Conservation (phyloP, 2,888 invertebrate genomes). For the Xanthia togata region DNA sequence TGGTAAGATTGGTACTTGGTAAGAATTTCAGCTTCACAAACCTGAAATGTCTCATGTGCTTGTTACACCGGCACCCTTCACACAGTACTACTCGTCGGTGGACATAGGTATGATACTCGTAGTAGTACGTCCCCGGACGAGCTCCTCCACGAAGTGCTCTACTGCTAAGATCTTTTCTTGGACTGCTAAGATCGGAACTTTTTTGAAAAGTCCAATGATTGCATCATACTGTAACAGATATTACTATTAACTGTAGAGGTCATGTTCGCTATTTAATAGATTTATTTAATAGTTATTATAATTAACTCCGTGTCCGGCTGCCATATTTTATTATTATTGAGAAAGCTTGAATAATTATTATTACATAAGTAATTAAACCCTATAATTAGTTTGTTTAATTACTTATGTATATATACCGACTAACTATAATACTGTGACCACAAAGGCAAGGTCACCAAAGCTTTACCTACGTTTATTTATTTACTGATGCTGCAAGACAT, state of each 20-base stretch:
- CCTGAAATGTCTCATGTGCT: too few species aligned
- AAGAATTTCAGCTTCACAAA: too few species aligned
- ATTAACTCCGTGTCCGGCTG: conserved; percentile 14
- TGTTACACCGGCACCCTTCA: background rate
- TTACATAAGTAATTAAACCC: too few species aligned
- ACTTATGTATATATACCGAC: too few species aligned
- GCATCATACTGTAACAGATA: background rate
- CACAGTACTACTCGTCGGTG: background rate
- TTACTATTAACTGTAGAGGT: conserved; percentile 15
- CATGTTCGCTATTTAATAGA: conserved; percentile 47
- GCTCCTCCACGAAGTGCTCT: background rate
- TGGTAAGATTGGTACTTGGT: too few species aligned
- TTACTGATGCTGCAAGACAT: background rate
- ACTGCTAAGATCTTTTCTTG: background rate
- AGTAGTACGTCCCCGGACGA: background rate
- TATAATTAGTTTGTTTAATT: conserved; percentile 25
- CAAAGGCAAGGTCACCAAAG: background rate
- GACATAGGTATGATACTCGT: too few species aligned
- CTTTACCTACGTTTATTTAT: background rate
- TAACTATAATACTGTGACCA: too few species aligned
- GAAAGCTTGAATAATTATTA: conserved; percentile 27
- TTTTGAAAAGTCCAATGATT: too few species aligned
- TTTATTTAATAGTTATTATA: conserved; percentile 34
- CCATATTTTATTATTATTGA: conserved; percentile 8
- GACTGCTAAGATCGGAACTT: background rate